Evolutionary conservation across 2,797 vertebrate genomes (phyloP), one percentile per base, ranked within the genome.

Genomic region (Anguilla obscura): DNA sequence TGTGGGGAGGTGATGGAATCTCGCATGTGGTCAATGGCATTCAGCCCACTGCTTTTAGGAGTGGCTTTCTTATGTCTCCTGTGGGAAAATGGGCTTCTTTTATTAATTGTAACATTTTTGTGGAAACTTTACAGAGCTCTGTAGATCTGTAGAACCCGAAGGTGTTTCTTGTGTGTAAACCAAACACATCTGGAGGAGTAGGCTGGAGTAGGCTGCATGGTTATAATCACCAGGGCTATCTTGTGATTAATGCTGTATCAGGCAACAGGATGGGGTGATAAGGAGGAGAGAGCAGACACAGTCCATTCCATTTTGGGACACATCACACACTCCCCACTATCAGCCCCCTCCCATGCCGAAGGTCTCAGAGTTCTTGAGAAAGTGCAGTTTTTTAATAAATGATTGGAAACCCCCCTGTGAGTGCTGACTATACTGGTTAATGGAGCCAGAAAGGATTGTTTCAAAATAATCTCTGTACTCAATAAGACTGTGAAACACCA

Each of bases 41-140:
- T 71, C 69, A 71, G 69, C 69, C 69, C 69, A 27, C 8, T 30
- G 69, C 9, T 2, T 27, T 30, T 27, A 33, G 10, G 69, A 71
- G 8, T 33, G 69, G 69, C 69, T 30, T 24, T 27, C n/a, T 27
- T 8, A 8, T 69, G 63, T 69, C 63, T 27, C 63, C 58, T 30
- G 8, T 27, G 10, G 69, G 27, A 71, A 27, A 71, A 71, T 9
- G 9, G 8, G 94, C 93, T 93, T 93, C 84, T 71, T 88, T 91
- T 93, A 94, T 94, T 93, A 94, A 93, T 91, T 94, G 88, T 89
- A 86, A 30, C 87, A 84, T 95, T 94, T 94, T 86, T 86, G 90
- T 91, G 91, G 92, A 92, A 58, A 91, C 91, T 92, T 92, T 88
- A 82, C 90, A 93, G 93, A 94, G 76, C 40, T 79, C 56, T 93